Evolutionary conservation across 2,113 vertebrate species (phyloP), one percentile per base, ranked within the genome.

Genomic region (Silurus meridionalis): DNA sequence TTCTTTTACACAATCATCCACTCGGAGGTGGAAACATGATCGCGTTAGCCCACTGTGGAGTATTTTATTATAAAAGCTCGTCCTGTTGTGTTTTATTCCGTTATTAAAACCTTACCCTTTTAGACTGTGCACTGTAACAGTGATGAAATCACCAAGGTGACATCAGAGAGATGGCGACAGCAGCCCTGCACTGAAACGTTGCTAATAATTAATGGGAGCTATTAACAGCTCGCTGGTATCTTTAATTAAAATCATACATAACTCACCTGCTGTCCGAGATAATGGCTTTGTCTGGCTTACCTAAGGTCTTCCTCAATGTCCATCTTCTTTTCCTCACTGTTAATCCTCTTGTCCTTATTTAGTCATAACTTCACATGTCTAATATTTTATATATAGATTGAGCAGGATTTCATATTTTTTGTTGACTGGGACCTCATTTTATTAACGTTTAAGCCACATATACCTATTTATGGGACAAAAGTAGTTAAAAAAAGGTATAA

Each of bases 181-280:
- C 53, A 10, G 78, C 57, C 19, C 48, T 61, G 67, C 58, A 25
- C 80, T 57, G 58, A 85, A 77, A 63, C 13, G 28, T 10, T 63
- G 6, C 80, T 67, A 88, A 85, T 88, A 88, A 88, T 88, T 85
- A 85, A 88, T 88, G 84, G 83, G 71, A 10, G 63, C 84, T 85
- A 88, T 88, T 88, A 85, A 82, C 71, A 60, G 69, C 84, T 82
- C 83, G 2, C 28, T 72, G 66, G 64, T 78, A 85, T 78, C 80
- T 82, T 88, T 88, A 88, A 88, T 88, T 88, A 88, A 82, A 88
- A 69, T 25, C 25, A 46, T 17, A 66, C 84, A 88, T 88, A 88
- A 85, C 79, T 88, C 84, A 88, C 87, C 87, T 82, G 83, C 69
- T 82, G 69, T 69, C 83, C 3, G 79, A 77, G 58, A 52, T 86